Conservation (phyloP, 2,113 vertebrate genomes). For the Scalopus aquaticus region DNA sequence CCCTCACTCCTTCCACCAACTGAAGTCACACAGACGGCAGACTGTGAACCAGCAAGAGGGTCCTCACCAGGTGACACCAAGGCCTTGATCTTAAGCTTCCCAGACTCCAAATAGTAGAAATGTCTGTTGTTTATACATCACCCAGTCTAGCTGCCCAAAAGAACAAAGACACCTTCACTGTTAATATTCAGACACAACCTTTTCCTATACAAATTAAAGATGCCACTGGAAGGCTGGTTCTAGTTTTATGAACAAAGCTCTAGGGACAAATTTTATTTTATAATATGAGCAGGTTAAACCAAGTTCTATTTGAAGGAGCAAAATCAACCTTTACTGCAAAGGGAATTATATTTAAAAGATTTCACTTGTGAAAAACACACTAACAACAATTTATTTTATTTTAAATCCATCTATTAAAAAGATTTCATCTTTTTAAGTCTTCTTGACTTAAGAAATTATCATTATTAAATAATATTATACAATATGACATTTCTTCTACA, state of each 20-base stretch:
- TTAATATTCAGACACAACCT: background rate
- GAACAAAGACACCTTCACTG: background rate
- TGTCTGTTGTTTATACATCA: background rate
- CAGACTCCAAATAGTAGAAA: background rate
- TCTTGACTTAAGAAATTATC: background rate
- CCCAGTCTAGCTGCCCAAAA: background rate
- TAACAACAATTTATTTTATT: background rate
- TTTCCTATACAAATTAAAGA: background rate
- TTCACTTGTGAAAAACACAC: background rate
- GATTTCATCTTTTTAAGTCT: background rate
- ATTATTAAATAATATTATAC: background rate
- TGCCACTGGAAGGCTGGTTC: background rate
- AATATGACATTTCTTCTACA: background rate
- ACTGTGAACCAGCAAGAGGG: background rate
- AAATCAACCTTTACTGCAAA: constrained; percentile 19
- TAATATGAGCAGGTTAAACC: background rate
- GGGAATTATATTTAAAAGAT: constrained; percentile 32
- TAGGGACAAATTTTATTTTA: background rate
- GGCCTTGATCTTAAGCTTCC: background rate
- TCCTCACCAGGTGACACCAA: background rate
- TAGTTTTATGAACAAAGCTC: background rate
- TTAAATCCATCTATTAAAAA: constrained; percentile 18
- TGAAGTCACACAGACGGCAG: background rate
- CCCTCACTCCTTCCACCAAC: background rate
- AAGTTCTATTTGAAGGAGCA: background rate